These are phyloP conservation scores for Hippoglossus stenolepis DNA, from an alignment of 2,113 vertebrate genomes.

Conservation along the genomic window DNA sequence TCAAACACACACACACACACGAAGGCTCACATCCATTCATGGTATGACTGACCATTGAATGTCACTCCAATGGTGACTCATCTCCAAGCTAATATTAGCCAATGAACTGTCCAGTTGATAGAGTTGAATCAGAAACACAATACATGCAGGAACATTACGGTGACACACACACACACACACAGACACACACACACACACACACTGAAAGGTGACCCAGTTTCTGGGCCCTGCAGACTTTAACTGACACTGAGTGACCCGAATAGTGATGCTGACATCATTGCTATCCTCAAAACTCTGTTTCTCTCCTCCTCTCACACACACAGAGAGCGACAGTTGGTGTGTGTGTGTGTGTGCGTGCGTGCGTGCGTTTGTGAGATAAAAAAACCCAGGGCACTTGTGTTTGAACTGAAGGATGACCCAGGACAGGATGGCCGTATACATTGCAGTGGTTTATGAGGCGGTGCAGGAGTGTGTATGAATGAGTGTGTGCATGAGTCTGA, in stretches of 20 bases:
- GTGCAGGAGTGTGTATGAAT: not conserved
- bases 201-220: conserved; percentile 63
- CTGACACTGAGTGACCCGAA: conserved; percentile 61
- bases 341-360: conserved; percentile 1
- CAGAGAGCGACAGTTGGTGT: conserved; percentile 39
- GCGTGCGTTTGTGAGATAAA: conserved; percentile 35
- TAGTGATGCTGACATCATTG: conserved; percentile 48
- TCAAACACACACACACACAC: not conserved
- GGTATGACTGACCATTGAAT: too few relatives aligned
- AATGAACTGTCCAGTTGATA: too few relatives aligned
- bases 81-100: too few relatives aligned
- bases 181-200: not conserved
- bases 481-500: not conserved
- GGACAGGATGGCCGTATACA: conserved; percentile 59
- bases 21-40: too few relatives aligned
- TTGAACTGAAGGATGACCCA: conserved; percentile 56
- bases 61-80: too few relatives aligned
- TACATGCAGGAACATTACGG: too few relatives aligned
- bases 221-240: conserved; percentile 53
- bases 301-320: not conserved
- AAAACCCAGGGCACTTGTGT: conserved; percentile 57
- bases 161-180: not conserved
- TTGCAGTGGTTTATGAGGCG: conserved; percentile 21
- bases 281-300: conserved; percentile 27
- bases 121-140: too few relatives aligned